These are phyloP conservation scores for Chionis minor DNA, from an alignment of 2,113 vertebrate genomes.

Conservation along the genomic window DNA sequence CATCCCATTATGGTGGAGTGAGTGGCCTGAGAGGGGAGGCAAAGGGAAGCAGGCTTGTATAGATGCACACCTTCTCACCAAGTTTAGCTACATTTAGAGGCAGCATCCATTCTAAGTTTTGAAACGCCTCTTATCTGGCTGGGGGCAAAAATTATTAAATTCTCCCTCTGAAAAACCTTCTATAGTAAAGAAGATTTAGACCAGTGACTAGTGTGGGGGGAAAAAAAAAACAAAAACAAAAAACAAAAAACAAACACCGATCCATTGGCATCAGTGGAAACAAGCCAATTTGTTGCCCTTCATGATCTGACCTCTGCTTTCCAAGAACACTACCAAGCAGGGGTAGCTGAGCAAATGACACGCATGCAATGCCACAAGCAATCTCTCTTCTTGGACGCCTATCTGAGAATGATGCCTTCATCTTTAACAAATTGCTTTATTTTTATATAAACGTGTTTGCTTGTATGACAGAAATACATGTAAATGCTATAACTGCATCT, in stretches of 20 bases:
- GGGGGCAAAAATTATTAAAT: background rate
- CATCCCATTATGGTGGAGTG: background rate
- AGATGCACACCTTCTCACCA: background rate
- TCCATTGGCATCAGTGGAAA: background rate
- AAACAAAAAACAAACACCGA: background rate
- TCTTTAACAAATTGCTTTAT: background rate
- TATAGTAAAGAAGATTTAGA: background rate
- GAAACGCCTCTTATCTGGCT: background rate
- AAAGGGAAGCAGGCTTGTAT: background rate
- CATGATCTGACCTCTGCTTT: background rate
- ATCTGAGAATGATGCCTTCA: background rate
- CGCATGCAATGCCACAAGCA: background rate
- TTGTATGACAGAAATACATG: background rate
- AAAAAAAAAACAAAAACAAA: background rate
- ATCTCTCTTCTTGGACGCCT: background rate
- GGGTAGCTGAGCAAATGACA: background rate
- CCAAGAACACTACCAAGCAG: background rate
- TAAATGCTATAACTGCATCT: background rate
- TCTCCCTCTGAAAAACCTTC: background rate
- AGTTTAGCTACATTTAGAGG: background rate
- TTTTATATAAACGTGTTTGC: background rate
- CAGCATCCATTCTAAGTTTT: background rate
- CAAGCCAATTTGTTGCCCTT: background rate
- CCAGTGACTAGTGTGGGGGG: fast-evolving
- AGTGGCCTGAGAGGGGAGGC: background rate